Base-by-base conservation (phyloP, 2,113 vertebrate genomes). In the Chionodraco myersi region DNA sequence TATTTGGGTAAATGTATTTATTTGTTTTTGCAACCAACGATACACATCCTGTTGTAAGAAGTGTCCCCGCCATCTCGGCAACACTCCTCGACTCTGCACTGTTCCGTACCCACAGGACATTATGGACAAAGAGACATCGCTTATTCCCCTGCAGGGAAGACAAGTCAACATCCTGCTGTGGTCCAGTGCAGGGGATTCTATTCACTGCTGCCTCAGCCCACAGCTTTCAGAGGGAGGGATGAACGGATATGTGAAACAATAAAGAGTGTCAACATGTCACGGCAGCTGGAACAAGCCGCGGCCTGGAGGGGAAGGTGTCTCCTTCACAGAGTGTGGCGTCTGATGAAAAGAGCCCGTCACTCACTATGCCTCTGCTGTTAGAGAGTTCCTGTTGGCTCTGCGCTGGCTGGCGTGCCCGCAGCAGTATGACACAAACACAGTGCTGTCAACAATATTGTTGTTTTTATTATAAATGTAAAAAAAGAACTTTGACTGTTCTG, bases 221-320 rank as follows among this genome's bases (percentile, higher is more conserved):
- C 62, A 80, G 82, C 78, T 86, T 90, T 86, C 64, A 88, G 23
- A 62, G 73, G 45, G 0, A 80, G n/a, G 75, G 21, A 77, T 79
- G 72, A 87, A 82, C 51, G 72, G 80, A 80, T 71, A 82, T 44
- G 47, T 14, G 69, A 90, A 64, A 92, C 86, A 92, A 84, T 84
- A 49, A 87, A 82, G 63, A 3, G 45, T 72, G 83, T 89, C 78
- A 92, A 91, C 89, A 85, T 91, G 87, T 89, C 74, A 77, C 86
- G 21, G 59, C 88, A 83, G 83, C 84, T 88, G 86, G 82, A 91
- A 85, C 47, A 56, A 79, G 77, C 72, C 56, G 6, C 62, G 56
- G 89, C 89, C 91, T 83, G 65, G 47, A 89, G 88, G 87, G 68
- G 23, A 64, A 89, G 87, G 75, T 79, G 75, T 89, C 66, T 74